A percentile compares a stretch with the other conserved stretches of the same genome.
Conservation (phyloP, 2,797 vertebrate species). For the Rhinoraja longicauda region DNA sequence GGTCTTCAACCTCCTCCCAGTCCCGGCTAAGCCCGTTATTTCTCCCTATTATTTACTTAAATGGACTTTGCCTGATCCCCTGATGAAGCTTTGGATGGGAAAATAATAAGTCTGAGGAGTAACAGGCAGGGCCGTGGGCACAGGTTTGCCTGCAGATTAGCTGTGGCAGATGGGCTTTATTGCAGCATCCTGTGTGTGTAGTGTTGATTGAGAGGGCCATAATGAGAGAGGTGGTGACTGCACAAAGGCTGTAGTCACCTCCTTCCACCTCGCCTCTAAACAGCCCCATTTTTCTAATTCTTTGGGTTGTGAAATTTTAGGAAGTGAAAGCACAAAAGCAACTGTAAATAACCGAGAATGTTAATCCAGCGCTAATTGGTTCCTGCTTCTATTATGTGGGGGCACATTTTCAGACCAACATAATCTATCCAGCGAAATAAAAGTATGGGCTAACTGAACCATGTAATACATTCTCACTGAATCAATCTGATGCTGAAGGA, state of each 20-base stretch:
- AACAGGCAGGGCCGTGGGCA: conserved; percentile 87
- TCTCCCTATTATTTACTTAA: conserved; percentile 99
- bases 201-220: conserved; percentile 98
- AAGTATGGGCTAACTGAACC: conserved; percentile 57
- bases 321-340: conserved; percentile 98
- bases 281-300: conserved; percentile 84
- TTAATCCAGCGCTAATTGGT: conserved; percentile 99
- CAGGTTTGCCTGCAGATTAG: conserved; percentile 98
- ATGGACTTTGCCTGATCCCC: conserved; percentile 99
- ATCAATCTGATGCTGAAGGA: conserved; percentile 54
- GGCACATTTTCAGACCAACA: conserved; percentile 65
- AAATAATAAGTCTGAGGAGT: conserved; percentile 98
- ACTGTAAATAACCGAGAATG: conserved; percentile 99
- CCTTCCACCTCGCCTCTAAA: conserved; percentile 95
- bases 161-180: conserved; percentile 99
- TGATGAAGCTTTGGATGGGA: conserved; percentile 97
- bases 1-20: conserved; percentile 99
- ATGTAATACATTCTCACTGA: conserved; percentile 63
- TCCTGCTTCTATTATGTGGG: conserved; percentile 81
- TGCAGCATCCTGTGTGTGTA: conserved; percentile 97
- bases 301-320: conserved; percentile 80
- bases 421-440: conserved; percentile 54
- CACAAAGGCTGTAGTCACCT: conserved; percentile 97
- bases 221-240: conserved; percentile 99
- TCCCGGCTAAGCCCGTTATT: conserved; percentile 99